These are phyloP conservation scores for Wiebesia pumilae DNA, from an alignment of 1,140 invertebrate genomes.

Conservation along the genomic window DNA sequence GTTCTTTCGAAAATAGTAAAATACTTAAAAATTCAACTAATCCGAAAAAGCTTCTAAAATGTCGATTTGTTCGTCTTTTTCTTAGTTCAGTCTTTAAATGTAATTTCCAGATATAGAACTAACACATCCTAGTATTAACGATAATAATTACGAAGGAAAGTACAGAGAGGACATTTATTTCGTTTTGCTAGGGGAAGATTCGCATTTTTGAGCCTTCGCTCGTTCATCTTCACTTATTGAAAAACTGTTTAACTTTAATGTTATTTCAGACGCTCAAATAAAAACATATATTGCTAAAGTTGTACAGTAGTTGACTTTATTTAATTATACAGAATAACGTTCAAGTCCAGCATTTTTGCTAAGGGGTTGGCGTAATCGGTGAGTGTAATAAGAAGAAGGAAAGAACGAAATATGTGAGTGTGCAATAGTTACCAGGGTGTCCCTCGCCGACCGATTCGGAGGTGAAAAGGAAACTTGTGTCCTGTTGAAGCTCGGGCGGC, in stretches of 20 bases:
- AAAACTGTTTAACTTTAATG: not conserved
- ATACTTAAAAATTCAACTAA: too few relatives aligned
- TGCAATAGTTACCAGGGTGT: slow-evolving; percentile 87
- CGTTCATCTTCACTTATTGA: not conserved
- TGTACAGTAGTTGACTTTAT: not conserved
- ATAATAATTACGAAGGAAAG: too few relatives aligned
- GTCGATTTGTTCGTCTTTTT: not conserved
- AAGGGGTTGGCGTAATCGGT: not conserved
- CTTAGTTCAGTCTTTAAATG: not conserved
- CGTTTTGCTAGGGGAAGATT: not conserved
- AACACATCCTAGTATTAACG: not conserved
- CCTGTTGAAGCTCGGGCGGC: slow-evolving; percentile 84
- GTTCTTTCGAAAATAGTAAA: too few relatives aligned
- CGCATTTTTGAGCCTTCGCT: not conserved
- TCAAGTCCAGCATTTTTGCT: not conserved
- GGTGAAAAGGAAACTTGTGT: slow-evolving; percentile 96
- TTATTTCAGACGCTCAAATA: not conserved
- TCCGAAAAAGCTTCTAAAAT: not conserved
- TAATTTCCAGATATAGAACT: not conserved
- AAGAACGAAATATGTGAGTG: slow-evolving; percentile 52
- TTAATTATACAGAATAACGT: not conserved
- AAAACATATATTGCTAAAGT: not conserved
- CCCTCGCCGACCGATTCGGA: slow-evolving; percentile 99
- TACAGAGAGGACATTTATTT: not conserved
- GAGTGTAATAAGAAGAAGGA: not conserved